phyloP scores from a whole-genome alignment of 1,140 invertebrate species.

The Helicoverpa armigera region DNA sequence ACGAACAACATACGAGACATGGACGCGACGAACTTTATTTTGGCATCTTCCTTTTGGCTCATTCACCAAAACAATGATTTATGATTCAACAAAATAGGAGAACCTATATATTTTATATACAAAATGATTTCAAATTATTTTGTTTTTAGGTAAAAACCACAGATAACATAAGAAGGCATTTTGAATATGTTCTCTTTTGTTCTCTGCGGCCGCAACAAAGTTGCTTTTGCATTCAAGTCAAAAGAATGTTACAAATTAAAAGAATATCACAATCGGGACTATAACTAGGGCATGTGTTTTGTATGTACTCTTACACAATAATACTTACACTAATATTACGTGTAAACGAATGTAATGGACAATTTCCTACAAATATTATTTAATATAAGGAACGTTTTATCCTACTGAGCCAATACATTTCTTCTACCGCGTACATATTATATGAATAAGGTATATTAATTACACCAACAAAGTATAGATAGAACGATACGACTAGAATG shows the following conservation, averaged over 20 bases:
- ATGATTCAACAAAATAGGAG: constrained; percentile 42
- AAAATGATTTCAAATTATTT: constrained; percentile 23
- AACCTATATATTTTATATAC: constrained; percentile 23
- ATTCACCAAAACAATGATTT: constrained; percentile 72
- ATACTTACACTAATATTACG: constrained; percentile 56
- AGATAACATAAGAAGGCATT: background rate
- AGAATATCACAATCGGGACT: constrained; percentile 81
- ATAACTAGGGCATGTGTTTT: constrained; percentile 70
- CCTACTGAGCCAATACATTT: constrained; percentile 68
- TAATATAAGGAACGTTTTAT: constrained; percentile 63
- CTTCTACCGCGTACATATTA: constrained; percentile 45
- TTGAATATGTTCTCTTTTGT: background rate
- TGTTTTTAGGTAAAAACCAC: background rate
- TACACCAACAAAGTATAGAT: constrained; percentile 43
- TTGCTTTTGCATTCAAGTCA: constrained; percentile 54
- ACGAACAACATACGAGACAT: constrained; percentile 60
- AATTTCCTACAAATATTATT: constrained; percentile 57
- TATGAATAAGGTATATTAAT: constrained; percentile 43
- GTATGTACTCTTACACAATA: constrained; percentile 61
- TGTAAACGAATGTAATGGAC: constrained; percentile 60
- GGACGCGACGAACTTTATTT: constrained; percentile 77
- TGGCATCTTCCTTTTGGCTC: constrained; percentile 83
- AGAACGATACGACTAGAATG: constrained; percentile 59
- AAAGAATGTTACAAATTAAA: constrained; percentile 57
- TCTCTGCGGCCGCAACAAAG: background rate